A percentile compares a stretch with the other conserved stretches of the same genome.
phyloP scores from a whole-genome alignment of 2,888 invertebrate genomes.

The Chydorus sphaericus region DNA sequence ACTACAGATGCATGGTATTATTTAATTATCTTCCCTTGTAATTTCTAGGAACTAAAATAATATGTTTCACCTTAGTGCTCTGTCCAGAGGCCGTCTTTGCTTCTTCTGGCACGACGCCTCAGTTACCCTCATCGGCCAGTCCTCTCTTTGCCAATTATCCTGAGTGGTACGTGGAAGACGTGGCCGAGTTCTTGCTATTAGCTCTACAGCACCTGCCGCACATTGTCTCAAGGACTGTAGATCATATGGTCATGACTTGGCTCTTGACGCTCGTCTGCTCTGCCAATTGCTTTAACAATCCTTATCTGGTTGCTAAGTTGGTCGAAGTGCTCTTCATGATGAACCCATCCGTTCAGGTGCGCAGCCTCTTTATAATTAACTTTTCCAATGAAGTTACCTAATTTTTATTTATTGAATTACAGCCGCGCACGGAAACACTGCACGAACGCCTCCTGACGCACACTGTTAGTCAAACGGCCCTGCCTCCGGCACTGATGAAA shows the following conservation, averaged over 20 bases:
- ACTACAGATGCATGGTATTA: slow-evolving; percentile 46
- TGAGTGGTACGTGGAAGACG: slow-evolving; percentile 92
- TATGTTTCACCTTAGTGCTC: too few relatives aligned
- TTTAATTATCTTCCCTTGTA: too few relatives aligned
- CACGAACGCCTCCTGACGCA: slow-evolving; percentile 73
- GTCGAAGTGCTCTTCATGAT: slow-evolving; percentile 57
- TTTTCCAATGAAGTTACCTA: neutral
- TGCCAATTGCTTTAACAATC: slow-evolving; percentile 82
- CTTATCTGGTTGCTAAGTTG: slow-evolving; percentile 90
- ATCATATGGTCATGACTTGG: slow-evolving; percentile 73
- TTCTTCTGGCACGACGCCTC: slow-evolving; percentile 30
- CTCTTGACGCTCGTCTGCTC: slow-evolving; percentile 78
- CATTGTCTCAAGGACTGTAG: slow-evolving; percentile 57
- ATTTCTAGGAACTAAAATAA: too few relatives aligned
- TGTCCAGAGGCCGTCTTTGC: slow-evolving; percentile 26
- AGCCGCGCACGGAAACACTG: slow-evolving; percentile 31
- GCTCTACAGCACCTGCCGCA: slow-evolving; percentile 71
- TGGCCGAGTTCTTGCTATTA: slow-evolving; percentile 88
- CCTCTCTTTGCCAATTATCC: slow-evolving; percentile 77
- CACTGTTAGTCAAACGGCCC: slow-evolving; percentile 58
- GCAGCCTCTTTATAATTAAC: neutral
- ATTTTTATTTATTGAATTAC: neutral
- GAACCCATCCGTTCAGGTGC: slow-evolving; percentile 36
- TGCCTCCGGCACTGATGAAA: slow-evolving; percentile 87
- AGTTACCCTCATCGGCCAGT: slow-evolving; percentile 42